Conservation (phyloP, 2,888 invertebrate species). For the Deilephila elpenor region DNA sequence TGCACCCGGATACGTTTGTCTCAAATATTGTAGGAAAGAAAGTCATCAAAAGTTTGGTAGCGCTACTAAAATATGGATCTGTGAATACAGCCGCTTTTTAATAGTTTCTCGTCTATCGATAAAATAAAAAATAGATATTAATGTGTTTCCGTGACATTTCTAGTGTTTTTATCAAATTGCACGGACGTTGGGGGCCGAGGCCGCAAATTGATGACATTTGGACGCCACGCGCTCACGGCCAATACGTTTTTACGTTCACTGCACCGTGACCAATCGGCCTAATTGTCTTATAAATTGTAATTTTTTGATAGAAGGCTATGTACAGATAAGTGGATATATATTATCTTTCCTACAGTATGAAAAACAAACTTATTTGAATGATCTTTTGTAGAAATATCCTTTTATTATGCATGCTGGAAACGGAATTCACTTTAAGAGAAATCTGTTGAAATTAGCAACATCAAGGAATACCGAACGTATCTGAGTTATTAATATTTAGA, state of each 20-base stretch:
- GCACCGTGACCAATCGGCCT: constrained; percentile 41
- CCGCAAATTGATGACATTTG: constrained; percentile 44
- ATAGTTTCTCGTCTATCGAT: background rate
- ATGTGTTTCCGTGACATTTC: constrained; percentile 31
- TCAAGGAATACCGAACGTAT: background rate
- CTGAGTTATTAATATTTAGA: constrained; percentile 11
- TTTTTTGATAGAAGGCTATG: constrained; percentile 6
- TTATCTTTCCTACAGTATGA: background rate
- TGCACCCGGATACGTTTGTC: background rate
- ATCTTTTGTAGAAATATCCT: too few relatives aligned
- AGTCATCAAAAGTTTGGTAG: too few relatives aligned
- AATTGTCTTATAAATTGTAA: constrained; percentile 13
- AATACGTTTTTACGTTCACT: constrained; percentile 47
- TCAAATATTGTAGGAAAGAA: too few relatives aligned
- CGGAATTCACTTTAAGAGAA: background rate
- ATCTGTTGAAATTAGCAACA: background rate
- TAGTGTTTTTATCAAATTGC: constrained; percentile 17
- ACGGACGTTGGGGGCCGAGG: constrained; percentile 30
- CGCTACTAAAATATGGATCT: background rate
- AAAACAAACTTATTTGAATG: background rate
- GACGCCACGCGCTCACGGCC: constrained; percentile 40
- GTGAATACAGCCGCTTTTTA: background rate
- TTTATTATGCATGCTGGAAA: background rate
- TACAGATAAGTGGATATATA: background rate
- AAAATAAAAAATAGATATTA: constrained; percentile 1